Percentiles rank a stretch among this genome's conserved stretches.
phyloP scores from a whole-genome alignment of 2,888 invertebrate species.

The Sminthurides aquaticus region DNA sequence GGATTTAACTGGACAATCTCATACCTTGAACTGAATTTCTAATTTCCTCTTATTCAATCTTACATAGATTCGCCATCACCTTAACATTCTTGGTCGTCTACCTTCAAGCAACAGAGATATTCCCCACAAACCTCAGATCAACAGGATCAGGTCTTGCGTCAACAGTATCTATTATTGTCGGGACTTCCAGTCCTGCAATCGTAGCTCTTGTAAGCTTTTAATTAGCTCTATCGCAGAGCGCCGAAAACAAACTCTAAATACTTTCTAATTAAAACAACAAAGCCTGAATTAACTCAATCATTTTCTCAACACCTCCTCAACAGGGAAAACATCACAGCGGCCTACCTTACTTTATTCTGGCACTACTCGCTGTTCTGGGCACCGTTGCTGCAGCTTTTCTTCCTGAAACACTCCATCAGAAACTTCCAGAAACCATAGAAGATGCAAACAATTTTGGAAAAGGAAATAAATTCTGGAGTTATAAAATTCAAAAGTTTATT shows the following conservation, averaged over 20 bases:
- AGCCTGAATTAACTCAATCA: too few species aligned
- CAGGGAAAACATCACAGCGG: constrained; percentile 29
- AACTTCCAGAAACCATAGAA: constrained; percentile 57
- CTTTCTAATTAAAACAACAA: too few species aligned
- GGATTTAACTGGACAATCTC: not conserved
- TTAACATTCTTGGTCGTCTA: constrained; percentile 55
- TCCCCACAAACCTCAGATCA: constrained; percentile 60
- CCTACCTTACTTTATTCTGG: constrained; percentile 30
- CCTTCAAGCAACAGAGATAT: constrained; percentile 59
- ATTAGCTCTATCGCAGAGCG: too few species aligned
- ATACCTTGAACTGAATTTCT: not conserved
- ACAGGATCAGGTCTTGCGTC: constrained; percentile 58
- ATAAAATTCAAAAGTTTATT: not conserved
- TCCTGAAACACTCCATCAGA: constrained; percentile 59
- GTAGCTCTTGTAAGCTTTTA: constrained; percentile 52
- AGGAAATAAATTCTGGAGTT: constrained; percentile 45
- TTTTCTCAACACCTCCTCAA: too few species aligned
- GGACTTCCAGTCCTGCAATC: constrained; percentile 56
- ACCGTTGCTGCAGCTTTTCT: constrained; percentile 51
- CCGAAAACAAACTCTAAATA: too few species aligned
- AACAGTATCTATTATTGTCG: constrained; percentile 53
- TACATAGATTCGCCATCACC: constrained; percentile 47
- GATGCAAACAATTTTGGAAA: constrained; percentile 56
- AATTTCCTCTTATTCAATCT: not conserved
- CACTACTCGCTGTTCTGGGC: constrained; percentile 24